Evolutionary conservation across 2,113 vertebrate species (phyloP).

Genomic region (Eupsittula cactorum): DNA sequence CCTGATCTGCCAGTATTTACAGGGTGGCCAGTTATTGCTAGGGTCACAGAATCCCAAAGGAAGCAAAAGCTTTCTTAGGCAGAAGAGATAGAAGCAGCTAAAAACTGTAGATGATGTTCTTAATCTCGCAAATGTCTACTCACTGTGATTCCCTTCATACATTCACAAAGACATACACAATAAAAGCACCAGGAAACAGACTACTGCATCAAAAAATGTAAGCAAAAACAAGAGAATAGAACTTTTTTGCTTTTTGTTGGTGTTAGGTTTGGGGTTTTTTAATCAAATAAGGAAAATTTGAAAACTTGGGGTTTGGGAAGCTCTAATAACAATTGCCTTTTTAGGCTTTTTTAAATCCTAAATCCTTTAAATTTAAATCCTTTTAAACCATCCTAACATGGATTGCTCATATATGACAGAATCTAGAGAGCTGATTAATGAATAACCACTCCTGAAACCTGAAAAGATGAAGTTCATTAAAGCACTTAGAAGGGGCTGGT

Average conservation of each 20-base stretch:
- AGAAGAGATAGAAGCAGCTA: constrained; percentile 27
- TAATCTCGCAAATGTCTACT: background rate
- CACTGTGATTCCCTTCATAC: background rate
- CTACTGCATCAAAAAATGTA: background rate
- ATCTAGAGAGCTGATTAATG: fast-evolving
- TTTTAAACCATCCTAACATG: background rate
- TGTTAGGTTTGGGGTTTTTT: background rate
- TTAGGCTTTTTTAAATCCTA: background rate
- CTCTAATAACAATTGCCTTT: background rate
- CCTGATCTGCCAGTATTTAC: background rate
- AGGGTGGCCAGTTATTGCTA: background rate
- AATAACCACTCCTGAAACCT: background rate
- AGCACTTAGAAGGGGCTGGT: background rate
- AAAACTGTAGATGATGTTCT: background rate
- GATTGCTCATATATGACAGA: background rate
- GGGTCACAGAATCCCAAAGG: background rate
- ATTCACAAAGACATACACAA: background rate
- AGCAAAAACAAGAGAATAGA: background rate
- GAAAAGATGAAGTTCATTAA: background rate
- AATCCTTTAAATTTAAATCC: background rate
- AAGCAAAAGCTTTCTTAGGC: background rate
- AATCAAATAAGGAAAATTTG: background rate
- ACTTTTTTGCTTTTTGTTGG: background rate
- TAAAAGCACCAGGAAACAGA: background rate
- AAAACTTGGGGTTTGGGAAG: background rate